Conservation (phyloP, 2,888 invertebrate genomes). For the Aporophyla lueneburgensis region DNA sequence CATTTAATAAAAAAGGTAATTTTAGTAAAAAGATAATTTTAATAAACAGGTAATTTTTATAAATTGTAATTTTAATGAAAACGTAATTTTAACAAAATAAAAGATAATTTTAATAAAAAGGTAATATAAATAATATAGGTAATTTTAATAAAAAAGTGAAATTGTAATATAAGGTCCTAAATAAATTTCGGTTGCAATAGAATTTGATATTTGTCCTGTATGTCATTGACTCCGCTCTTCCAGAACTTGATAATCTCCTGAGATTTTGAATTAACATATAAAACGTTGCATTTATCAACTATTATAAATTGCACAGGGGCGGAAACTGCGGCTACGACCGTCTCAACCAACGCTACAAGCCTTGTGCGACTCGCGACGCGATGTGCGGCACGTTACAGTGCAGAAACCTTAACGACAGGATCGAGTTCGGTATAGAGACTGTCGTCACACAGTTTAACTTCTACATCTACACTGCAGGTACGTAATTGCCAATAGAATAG, state of each 20-base stretch:
- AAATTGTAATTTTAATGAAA: too few relatives aligned
- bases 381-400: conserved; percentile 99
- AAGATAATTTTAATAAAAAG: too few relatives aligned
- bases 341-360: conserved; percentile 92
- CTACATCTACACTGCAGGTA: conserved; percentile 94
- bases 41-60: too few relatives aligned
- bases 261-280: not conserved
- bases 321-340: conserved; percentile 99
- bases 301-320: conserved; percentile 82
- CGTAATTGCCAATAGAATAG: not conserved
- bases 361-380: conserved; percentile 93
- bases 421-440: conserved; percentile 98
- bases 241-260: not conserved
- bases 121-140: too few relatives aligned
- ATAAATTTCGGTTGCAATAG: not conserved
- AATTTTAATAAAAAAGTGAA: too few relatives aligned
- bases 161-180: not conserved
- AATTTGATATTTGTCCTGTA: not conserved
- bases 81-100: too few relatives aligned
- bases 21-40: too few relatives aligned
- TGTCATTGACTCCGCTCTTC: not conserved
- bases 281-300: not conserved
- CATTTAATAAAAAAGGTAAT: not conserved
- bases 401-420: conserved; percentile 97
- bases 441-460: conserved; percentile 93